Conservation (phyloP, 2,797 vertebrate species). For the Aldrovandia affinis region DNA sequence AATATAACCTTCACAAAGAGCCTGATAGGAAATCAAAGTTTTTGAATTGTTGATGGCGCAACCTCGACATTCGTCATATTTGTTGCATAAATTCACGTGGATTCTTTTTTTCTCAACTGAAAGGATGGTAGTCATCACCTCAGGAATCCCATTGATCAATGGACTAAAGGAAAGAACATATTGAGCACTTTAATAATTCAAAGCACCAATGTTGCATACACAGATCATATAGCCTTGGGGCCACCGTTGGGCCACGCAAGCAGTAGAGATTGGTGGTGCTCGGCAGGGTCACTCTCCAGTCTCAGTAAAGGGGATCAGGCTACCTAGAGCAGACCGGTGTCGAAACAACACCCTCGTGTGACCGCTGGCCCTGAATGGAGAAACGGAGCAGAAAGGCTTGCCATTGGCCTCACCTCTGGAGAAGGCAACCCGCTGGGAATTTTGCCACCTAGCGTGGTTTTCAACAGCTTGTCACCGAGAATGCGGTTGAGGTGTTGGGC, state of each 20-base stretch:
- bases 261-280: background rate
- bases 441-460: constrained; percentile 71
- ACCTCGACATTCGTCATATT: too few relatives aligned
- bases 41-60: too few relatives aligned
- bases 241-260: background rate
- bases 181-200: constrained; percentile 7
- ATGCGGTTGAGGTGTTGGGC: constrained; percentile 81
- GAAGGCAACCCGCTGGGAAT: constrained; percentile 77
- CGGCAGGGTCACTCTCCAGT: background rate
- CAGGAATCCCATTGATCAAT: background rate
- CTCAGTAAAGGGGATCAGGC: background rate
- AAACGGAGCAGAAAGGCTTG: background rate
- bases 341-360: background rate
- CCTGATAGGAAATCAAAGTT: too few relatives aligned
- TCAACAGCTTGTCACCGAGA: constrained; percentile 84
- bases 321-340: background rate
- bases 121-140: background rate
- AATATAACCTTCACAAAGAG: background rate
- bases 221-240: background rate
- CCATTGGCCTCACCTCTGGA: constrained; percentile 79
- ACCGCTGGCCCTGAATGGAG: background rate
- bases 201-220: background rate
- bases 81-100: background rate
- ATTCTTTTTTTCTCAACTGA: background rate
- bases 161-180: background rate